Percentiles rank a stretch among this genome's conserved stretches.
Conservation (phyloP, 2,888 invertebrate species). For the Pyrrhia umbra region DNA sequence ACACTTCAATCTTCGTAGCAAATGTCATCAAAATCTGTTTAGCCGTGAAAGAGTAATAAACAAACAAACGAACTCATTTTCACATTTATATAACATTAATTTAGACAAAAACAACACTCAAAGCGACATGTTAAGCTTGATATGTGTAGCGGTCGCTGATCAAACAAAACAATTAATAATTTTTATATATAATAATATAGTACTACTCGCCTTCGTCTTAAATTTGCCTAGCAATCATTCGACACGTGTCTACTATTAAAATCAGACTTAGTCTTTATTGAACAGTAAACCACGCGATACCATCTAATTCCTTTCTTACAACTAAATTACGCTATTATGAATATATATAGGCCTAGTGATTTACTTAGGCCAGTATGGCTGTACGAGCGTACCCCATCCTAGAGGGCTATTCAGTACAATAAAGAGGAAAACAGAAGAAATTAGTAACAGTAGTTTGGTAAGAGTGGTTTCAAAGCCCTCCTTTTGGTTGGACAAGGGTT, state of each 20-base stretch:
- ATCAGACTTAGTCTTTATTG: constrained; percentile 16
- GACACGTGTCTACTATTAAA: constrained; percentile 3
- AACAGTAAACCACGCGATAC: not conserved
- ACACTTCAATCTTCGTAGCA: no score
- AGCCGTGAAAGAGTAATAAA: no score
- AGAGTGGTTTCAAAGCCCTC: not conserved
- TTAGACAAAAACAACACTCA: no score
- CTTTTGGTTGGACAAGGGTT: constrained; percentile 8
- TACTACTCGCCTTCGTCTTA: not conserved
- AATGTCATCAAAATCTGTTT: no score
- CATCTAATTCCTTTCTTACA: constrained; percentile 21
- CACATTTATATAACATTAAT: no score
- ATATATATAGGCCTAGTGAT: constrained; percentile 41
- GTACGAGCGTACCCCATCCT: constrained; percentile 30
- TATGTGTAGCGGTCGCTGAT: not conserved
- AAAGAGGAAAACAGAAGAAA: not conserved
- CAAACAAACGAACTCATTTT: no score
- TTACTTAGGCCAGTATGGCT: constrained; percentile 47
- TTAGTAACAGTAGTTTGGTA: not conserved
- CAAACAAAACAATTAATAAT: not conserved
- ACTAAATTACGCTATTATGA: constrained; percentile 41
- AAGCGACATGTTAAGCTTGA: no score
- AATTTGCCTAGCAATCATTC: constrained; percentile 16
- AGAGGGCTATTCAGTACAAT: not conserved
- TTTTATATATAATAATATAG: no score